These are phyloP conservation scores for Didymodactylos carnosus DNA, from an alignment of 2,888 invertebrate species.

Conservation along the genomic window DNA sequence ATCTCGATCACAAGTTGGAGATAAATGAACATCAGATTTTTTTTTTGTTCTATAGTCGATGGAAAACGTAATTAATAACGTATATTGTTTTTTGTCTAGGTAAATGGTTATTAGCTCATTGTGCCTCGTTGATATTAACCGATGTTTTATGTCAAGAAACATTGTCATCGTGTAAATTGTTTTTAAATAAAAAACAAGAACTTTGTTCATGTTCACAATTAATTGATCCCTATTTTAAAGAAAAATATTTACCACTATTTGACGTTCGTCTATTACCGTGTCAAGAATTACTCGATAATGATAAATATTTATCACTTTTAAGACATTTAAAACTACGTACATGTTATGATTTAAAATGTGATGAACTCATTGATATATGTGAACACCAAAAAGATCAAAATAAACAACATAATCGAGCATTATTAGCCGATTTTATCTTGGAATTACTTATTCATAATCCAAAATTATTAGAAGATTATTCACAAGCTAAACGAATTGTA, in stretches of 20 bases:
- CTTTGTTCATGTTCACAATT: conserved; percentile 10
- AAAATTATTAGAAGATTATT: conserved; percentile 5
- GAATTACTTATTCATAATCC: neutral
- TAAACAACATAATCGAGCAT: neutral
- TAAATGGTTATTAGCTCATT: conserved; percentile 10
- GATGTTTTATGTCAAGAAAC: neutral
- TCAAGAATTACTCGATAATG: neutral
- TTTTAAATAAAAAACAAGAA: conserved; percentile 5
- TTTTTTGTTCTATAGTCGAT: no score
- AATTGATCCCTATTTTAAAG: conserved; percentile 9
- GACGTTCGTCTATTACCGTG: conserved; percentile 3
- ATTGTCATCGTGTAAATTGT: neutral
- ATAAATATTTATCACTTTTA: neutral
- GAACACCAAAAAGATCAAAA: neutral
- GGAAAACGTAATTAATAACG: no score
- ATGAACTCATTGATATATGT: conserved; percentile 14
- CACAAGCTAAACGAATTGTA: conserved; percentile 6
- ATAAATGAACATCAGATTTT: no score
- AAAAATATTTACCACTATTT: conserved; percentile 7
- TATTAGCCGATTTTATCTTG: conserved; percentile 7
- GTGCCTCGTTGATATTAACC: neutral
- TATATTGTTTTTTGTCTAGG: neutral
- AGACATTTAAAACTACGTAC: conserved; percentile 5
- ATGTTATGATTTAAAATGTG: conserved; percentile 5
- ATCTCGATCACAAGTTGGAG: no score